Conservation (phyloP, 2,113 vertebrate species). For the Sinocyclocheilus rhinocerous region DNA sequence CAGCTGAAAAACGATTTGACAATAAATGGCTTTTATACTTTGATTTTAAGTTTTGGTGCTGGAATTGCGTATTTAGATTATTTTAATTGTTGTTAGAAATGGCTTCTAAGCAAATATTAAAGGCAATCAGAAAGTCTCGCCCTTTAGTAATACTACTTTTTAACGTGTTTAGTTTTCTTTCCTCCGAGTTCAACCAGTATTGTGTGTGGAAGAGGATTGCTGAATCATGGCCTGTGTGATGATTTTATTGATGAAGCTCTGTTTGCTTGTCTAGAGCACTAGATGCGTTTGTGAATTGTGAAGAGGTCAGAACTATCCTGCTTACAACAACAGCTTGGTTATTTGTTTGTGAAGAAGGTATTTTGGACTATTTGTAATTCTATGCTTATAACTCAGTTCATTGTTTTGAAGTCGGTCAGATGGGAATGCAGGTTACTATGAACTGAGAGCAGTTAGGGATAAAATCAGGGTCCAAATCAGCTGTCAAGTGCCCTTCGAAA, state of each 20-base stretch:
- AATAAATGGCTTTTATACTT: constrained; percentile 13
- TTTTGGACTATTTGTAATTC: neutral
- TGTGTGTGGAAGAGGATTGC: neutral
- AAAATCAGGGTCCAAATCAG: neutral
- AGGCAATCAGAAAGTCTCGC: neutral
- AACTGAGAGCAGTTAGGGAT: neutral
- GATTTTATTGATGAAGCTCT: neutral
- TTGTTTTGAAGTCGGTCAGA: neutral
- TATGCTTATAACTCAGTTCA: neutral
- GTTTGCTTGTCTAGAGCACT: neutral
- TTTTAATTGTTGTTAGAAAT: neutral
- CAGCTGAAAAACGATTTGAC: neutral
- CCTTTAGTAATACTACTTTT: neutral
- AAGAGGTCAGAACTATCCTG: too few relatives aligned
- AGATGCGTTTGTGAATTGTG: neutral
- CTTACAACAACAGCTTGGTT: neutral
- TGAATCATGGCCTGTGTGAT: neutral
- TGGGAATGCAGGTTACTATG: neutral
- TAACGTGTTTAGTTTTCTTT: neutral
- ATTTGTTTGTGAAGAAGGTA: neutral
- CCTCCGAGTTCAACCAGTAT: neutral
- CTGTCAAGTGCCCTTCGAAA: neutral
- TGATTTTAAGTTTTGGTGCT: constrained; percentile 25
- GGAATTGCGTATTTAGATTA: neutral
- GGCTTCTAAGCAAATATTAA: neutral